phyloP scores from a whole-genome alignment of 2,888 invertebrate species.

The Eupsilia transversa region DNA sequence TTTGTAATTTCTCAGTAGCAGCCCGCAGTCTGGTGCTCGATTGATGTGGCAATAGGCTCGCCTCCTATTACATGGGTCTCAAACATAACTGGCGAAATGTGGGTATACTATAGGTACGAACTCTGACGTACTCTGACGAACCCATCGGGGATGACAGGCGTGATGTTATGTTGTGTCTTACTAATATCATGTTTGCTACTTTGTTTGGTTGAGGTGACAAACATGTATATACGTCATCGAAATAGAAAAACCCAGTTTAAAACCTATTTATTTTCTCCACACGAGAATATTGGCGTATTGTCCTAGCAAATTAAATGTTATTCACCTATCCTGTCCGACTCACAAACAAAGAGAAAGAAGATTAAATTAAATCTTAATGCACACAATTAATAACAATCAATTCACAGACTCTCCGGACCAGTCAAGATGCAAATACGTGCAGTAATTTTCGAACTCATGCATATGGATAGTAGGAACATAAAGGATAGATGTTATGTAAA shows the following conservation, averaged over 20 bases:
- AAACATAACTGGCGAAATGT: too few species aligned
- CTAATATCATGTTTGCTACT: not conserved
- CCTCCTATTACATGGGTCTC: too few species aligned
- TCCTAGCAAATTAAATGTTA: not conserved
- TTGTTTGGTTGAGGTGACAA: not conserved
- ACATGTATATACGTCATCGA: not conserved
- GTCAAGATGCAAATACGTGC: conserved; percentile 42
- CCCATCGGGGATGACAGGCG: not conserved
- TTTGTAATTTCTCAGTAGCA: too few species aligned
- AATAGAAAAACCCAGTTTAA: conserved; percentile 15
- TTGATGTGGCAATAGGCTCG: too few species aligned
- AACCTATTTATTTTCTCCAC: not conserved
- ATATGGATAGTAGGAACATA: conserved; percentile 30
- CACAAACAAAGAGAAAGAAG: conserved; percentile 1
- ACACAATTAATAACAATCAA: conserved; percentile 5
- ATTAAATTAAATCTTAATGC: conserved; percentile 1
- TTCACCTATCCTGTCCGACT: not conserved
- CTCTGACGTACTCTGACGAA: not conserved
- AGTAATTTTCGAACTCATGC: conserved; percentile 37
- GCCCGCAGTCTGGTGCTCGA: too few species aligned
- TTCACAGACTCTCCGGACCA: conserved; percentile 19
- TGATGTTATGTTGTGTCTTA: not conserved
- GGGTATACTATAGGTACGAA: not conserved
- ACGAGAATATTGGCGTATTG: not conserved
- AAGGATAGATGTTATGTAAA: conserved; percentile 52